Base-by-base conservation (phyloP, 1,140 invertebrate genomes). In the Drosophila dunni region DNA sequence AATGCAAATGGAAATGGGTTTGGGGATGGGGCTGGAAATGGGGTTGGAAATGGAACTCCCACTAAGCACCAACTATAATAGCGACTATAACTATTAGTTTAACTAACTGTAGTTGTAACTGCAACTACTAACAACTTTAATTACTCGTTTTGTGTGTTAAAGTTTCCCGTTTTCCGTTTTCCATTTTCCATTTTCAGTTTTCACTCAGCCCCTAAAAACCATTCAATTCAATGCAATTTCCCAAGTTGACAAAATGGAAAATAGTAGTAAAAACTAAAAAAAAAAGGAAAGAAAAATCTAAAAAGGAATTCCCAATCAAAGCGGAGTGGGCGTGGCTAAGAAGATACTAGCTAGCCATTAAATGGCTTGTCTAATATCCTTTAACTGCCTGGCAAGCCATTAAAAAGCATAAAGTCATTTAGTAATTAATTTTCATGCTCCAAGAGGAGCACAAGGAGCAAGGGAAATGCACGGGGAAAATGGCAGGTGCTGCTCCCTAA, bases 381-480 rank as follows among this genome's bases (percentile, higher is more conserved):
- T 80, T 88, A 89, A 89, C 77, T 89, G 80, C 84, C 79, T 44
- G 81, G 66, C 75, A 82, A 73, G 67, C 79, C 84, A 89, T 89
- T 89, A 89, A 89, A 89, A 89, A 89, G 84, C 84, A 89, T 89
- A 89, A 84, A 84, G 84, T 89, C 84, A 89, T 89, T 89, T 89
- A 78, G 84, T 89, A 89, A 89, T 89, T 89, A 89, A 88, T 89
- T 89, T 89, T 78, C 78, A 89, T 89, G 80, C 81, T 83, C 74
- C 24, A 20, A 15, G 38, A 1, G 34, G 9, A 33, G 40, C 33
- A 15, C 6, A 7, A 46, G 33, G 10, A 24, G 38, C 50, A 53
- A 5, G 24, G 15, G 56, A 38, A 8, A 46, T 6, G 13, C 34
- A n/a, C 3, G 4, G n/a, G 15, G n/a, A 13, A n/a, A 48, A 40